Evolutionary conservation across 1,140 invertebrate species (phyloP).

Genomic region (Drosophila orosa): DNA sequence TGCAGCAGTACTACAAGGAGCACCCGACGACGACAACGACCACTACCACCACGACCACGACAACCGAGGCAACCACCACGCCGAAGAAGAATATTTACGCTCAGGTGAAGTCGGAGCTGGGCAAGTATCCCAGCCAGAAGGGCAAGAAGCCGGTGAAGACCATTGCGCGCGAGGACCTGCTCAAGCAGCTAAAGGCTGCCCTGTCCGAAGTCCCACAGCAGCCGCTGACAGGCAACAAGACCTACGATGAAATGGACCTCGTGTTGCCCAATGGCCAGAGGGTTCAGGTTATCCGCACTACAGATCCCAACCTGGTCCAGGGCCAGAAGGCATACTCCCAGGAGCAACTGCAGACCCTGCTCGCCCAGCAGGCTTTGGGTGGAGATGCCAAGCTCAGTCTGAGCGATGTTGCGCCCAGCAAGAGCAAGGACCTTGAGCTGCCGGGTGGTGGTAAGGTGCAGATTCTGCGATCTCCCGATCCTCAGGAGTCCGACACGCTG

Average conservation of each 20-base stretch:
- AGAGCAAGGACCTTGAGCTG: constrained; percentile 88
- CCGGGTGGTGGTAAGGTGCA: constrained; percentile 90
- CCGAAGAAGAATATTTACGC: constrained; percentile 71
- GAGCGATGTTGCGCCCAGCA: constrained; percentile 73
- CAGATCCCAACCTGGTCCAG: constrained; percentile 87
- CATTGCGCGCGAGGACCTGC: constrained; percentile 86
- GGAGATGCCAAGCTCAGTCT: constrained; percentile 60
- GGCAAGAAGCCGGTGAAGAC: constrained; percentile 80
- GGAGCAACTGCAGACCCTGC: constrained; percentile 71
- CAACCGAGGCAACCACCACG: constrained; percentile 77
- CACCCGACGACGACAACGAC: constrained; percentile 85
- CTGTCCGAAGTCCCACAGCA: constrained; percentile 88
- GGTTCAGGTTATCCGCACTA: constrained; percentile 89
- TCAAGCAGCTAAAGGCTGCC: constrained; percentile 89
- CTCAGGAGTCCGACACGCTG: constrained; percentile 68
- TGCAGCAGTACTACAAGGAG: constrained; percentile 85
- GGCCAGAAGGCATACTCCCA: constrained; percentile 79
- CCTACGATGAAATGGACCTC: constrained; percentile 89
- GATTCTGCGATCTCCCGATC: constrained; percentile 87
- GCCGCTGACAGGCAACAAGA: constrained; percentile 86
- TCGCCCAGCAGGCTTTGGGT: constrained; percentile 72
- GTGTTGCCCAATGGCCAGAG: constrained; percentile 90
- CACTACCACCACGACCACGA: constrained; percentile 82
- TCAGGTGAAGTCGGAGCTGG: constrained; percentile 73
- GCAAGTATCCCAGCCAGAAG: constrained; percentile 68